A percentile compares a stretch with the other conserved stretches of the same genome.
phyloP scores from a whole-genome alignment of 2,888 invertebrate genomes.

The Lasioglossum marginatum region DNA sequence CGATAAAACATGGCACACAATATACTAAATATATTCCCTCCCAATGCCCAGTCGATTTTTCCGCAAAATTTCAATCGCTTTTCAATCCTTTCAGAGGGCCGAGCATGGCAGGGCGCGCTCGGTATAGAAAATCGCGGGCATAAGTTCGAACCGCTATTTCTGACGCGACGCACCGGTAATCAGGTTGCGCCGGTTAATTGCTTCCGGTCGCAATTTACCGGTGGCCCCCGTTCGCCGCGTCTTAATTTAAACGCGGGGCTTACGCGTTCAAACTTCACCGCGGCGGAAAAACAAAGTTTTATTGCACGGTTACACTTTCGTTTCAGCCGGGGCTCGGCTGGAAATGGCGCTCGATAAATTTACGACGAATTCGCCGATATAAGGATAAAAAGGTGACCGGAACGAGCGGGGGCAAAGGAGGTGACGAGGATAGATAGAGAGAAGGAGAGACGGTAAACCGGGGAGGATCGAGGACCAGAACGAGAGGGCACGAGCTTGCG shows the following conservation, averaged over 20 bases:
- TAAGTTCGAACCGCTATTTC: conserved; percentile 2
- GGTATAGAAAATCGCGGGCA: conserved; percentile 12
- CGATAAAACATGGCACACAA: background rate
- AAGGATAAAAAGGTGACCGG: conserved; percentile 57
- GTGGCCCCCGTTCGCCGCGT: conserved; percentile 16
- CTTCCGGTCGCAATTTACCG: conserved; percentile 19
- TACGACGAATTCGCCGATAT: conserved; percentile 69
- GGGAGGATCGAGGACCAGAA: background rate
- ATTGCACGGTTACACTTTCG: conserved; percentile 59
- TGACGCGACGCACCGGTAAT: conserved; percentile 14
- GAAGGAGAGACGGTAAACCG: background rate
- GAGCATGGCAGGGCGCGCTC: background rate
- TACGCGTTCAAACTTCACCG: conserved; percentile 28
- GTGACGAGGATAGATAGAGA: background rate
- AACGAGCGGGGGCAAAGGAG: conserved; percentile 7
- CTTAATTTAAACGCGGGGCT: conserved; percentile 54
- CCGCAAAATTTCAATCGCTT: background rate
- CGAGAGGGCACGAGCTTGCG: conserved; percentile 21
- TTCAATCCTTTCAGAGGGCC: background rate
- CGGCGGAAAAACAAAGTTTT: conserved; percentile 40
- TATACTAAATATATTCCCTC: background rate
- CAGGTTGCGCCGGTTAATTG: conserved; percentile 22
- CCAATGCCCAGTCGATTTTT: background rate
- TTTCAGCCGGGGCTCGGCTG: conserved; percentile 54
- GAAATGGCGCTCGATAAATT: conserved; percentile 71